phyloP scores from a whole-genome alignment of 2,888 invertebrate species.

The Acleris laterana region DNA sequence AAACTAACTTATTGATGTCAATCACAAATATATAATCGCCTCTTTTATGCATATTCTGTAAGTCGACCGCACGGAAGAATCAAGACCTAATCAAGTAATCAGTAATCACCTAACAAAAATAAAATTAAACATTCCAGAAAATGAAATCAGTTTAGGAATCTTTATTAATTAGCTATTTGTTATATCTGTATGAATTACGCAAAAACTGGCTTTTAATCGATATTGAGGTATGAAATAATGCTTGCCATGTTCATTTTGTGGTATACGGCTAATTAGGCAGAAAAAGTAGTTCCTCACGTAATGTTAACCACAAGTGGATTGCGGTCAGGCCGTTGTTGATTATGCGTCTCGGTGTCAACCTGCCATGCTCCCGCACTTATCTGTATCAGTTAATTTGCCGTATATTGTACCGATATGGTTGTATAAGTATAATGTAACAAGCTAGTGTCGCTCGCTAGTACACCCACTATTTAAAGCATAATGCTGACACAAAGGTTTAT shows the following conservation, averaged over 20 bases:
- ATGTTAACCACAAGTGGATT: conserved; percentile 26
- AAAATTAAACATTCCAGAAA: too few species aligned
- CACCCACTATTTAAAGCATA: conserved; percentile 9
- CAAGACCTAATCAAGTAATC: too few species aligned
- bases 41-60: too few species aligned
- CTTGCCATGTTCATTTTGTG: not conserved
- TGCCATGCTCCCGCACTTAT: conserved; percentile 17
- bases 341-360: conserved; percentile 15
- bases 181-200: too few species aligned
- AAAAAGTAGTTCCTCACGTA: conserved; percentile 17
- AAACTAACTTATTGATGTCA: too few species aligned
- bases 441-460: conserved; percentile 1
- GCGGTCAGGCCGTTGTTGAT: conserved; percentile 32
- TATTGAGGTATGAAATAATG: too few species aligned
- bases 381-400: conserved; percentile 24
- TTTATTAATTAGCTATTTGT: too few species aligned
- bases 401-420: conserved; percentile 14
- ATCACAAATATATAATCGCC: too few species aligned
- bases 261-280: conserved; percentile 4
- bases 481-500: conserved; percentile 17
- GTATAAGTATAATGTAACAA: conserved; percentile 29
- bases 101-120: too few species aligned
- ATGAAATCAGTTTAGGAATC: too few species aligned
- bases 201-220: too few species aligned
- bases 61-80: too few species aligned